phyloP scores from a whole-genome alignment of 2,797 vertebrate genomes.

The Thaleichthys pacificus region DNA sequence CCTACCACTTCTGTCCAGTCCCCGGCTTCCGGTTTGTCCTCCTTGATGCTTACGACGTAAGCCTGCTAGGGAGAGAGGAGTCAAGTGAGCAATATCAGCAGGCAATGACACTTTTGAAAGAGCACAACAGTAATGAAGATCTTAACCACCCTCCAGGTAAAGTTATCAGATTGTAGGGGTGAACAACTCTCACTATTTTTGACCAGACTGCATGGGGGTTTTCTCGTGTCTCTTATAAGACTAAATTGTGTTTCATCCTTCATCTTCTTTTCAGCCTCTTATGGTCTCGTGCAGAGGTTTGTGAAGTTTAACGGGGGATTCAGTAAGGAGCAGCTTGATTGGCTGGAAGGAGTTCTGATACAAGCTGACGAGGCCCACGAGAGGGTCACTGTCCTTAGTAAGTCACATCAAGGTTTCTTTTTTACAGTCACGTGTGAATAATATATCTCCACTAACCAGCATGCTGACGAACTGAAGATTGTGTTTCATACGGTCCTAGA shows the following conservation, averaged over 20 bases:
- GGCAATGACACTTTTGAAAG: slow-evolving; percentile 73
- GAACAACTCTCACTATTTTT: no score
- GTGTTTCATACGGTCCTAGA: no score
- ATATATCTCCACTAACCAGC: no score
- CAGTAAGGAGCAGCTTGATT: slow-evolving; percentile 85
- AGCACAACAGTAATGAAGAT: slow-evolving; percentile 82
- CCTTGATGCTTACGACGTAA: slow-evolving; percentile 87
- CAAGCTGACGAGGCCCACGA: slow-evolving; percentile 82
- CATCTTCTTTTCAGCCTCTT: slow-evolving; percentile 30
- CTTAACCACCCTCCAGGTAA: slow-evolving; percentile 86
- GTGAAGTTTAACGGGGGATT: slow-evolving; percentile 92
- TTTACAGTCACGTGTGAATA: no score
- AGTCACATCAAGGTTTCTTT: slow-evolving; percentile 55
- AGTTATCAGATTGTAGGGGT: not conserved
- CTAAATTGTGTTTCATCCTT: not conserved
- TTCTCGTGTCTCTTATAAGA: no score
- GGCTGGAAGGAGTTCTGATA: slow-evolving; percentile 83
- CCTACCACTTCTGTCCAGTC: slow-evolving; percentile 84
- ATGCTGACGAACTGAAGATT: no score
- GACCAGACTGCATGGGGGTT: no score
- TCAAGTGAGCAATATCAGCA: slow-evolving; percentile 67
- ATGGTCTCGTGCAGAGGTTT: slow-evolving; percentile 72
- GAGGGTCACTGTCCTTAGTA: slow-evolving; percentile 85
- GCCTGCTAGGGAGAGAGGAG: slow-evolving; percentile 81
- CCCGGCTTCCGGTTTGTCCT: slow-evolving; percentile 81